phyloP scores from a whole-genome alignment of 2,113 vertebrate genomes.

The Prunella himalayana region DNA sequence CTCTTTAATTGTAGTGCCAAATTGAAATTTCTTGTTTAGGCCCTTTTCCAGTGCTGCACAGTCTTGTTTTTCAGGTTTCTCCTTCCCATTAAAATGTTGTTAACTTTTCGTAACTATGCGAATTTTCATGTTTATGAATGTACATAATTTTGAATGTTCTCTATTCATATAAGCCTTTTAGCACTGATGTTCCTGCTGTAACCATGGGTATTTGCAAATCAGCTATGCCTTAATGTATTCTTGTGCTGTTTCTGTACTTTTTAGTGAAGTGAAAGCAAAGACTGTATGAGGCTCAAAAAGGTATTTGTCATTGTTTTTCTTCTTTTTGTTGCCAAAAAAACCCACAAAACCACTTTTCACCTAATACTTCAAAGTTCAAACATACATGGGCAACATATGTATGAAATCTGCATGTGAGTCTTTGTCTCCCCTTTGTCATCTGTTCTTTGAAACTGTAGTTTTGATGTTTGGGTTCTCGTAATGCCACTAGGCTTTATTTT shows the following conservation, averaged over 20 bases:
- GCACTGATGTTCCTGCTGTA: background rate
- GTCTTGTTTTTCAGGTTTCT: conserved; percentile 34
- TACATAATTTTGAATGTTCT: background rate
- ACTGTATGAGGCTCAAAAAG: background rate
- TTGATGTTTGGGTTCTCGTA: background rate
- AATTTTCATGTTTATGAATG: background rate
- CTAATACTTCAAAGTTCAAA: background rate
- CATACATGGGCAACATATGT: background rate
- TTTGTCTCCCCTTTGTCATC: background rate
- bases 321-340: background rate
- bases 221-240: background rate
- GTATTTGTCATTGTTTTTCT: background rate
- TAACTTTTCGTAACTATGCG: background rate
- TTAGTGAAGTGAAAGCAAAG: background rate
- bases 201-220: background rate
- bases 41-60: background rate
- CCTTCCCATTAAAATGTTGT: background rate
- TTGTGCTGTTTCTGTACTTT: background rate
- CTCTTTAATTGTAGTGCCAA: background rate
- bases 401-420: background rate
- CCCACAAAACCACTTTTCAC: background rate
- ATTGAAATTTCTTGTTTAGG: background rate
- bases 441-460: background rate
- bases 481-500: background rate
- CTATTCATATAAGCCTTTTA: background rate